Conservation (phyloP, 2,797 vertebrate genomes). For the Notolepis coatsorum region DNA sequence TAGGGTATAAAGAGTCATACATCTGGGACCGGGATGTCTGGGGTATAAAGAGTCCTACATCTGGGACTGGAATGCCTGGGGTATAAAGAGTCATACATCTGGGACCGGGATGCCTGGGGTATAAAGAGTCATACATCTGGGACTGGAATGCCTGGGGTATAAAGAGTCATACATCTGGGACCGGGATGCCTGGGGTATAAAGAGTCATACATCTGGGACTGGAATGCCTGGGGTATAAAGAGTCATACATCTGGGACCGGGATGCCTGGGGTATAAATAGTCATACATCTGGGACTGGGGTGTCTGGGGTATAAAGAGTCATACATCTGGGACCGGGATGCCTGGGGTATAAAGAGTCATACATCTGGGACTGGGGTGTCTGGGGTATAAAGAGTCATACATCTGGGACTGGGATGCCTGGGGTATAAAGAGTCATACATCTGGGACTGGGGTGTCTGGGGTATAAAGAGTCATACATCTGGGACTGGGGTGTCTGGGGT, state of each 20-base stretch:
- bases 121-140: slow-evolving; percentile 28
- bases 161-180: slow-evolving; percentile 30
- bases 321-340: slow-evolving; percentile 39
- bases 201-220: slow-evolving; percentile 34
- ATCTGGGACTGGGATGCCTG: slow-evolving; percentile 33
- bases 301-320: neutral
- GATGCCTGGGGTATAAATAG: neutral
- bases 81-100: slow-evolving; percentile 28
- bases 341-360: neutral
- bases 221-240: slow-evolving; percentile 5
- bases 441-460: slow-evolving; percentile 25
- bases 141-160: slow-evolving; percentile 18
- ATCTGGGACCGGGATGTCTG: slow-evolving; percentile 33
- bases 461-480: slow-evolving; percentile 28
- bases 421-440: slow-evolving; percentile 23
- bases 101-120: slow-evolving; percentile 19
- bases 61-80: slow-evolving; percentile 25
- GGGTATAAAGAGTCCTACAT: slow-evolving; percentile 23
- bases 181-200: slow-evolving; percentile 14
- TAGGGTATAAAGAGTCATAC: slow-evolving; percentile 12
- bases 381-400: slow-evolving; percentile 13
- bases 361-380: slow-evolving; percentile 38
- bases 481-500: slow-evolving; percentile 19
- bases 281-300: slow-evolving; percentile 41
- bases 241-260: slow-evolving; percentile 38